phyloP scores from a whole-genome alignment of 2,888 invertebrate species.

The Idaea aversata region DNA sequence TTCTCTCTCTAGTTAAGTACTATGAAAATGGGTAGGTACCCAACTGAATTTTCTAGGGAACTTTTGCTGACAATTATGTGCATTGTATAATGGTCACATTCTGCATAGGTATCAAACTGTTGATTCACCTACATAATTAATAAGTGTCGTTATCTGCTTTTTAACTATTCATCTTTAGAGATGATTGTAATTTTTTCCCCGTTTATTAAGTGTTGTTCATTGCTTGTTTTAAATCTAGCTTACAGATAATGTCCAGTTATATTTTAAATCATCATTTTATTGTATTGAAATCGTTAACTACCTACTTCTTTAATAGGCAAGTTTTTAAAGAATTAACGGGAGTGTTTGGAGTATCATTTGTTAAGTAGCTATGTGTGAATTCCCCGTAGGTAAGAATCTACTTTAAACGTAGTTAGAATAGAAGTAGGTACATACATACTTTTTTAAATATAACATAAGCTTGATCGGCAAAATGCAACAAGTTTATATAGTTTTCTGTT shows the following conservation, averaged over 20 bases:
- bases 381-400: neutral
- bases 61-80: neutral
- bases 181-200: no score
- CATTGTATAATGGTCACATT: neutral
- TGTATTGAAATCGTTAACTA: neutral
- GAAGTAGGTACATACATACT: neutral
- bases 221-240: neutral
- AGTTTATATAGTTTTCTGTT: neutral
- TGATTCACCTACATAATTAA: neutral
- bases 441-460: neutral
- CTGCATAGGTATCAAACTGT: neutral
- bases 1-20: neutral
- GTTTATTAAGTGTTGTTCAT: no score
- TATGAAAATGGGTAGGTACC: neutral
- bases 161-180: neutral
- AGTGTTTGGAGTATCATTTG: neutral
- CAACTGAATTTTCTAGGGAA: neutral
- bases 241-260: neutral
- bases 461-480: neutral
- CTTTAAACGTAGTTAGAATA: neutral
- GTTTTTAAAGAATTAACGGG: neutral
- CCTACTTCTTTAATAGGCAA: neutral
- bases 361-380: neutral
- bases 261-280: neutral
- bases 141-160: neutral